These are phyloP conservation scores for Pardalotus punctatus DNA, from an alignment of 2,113 vertebrate species.

Conservation along the genomic window DNA sequence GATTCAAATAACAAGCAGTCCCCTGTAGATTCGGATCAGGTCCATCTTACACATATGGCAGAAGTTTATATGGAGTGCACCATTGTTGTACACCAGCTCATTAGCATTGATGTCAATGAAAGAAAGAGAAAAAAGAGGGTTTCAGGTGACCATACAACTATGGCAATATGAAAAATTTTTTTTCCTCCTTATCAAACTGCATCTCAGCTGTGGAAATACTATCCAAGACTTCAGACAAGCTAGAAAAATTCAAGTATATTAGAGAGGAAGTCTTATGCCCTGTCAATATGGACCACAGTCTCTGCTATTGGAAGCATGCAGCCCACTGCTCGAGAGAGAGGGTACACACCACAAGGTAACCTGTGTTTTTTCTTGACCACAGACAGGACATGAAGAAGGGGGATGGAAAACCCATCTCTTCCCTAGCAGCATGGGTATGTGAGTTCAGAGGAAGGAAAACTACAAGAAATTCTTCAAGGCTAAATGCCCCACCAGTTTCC, in stretches of 20 bases:
- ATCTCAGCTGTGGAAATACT: background rate
- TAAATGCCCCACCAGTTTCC: background rate
- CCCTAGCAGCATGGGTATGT: background rate
- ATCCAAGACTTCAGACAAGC: background rate
- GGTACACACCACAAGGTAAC: background rate
- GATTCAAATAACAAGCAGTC: background rate
- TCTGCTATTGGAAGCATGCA: background rate
- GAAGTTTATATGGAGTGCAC: background rate
- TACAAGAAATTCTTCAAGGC: background rate
- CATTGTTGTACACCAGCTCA: background rate
- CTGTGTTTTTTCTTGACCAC: background rate
- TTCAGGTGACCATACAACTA: background rate
- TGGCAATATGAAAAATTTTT: background rate
- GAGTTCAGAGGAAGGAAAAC: background rate
- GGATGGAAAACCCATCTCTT: background rate
- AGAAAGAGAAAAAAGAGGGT: background rate
- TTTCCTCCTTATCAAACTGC: background rate
- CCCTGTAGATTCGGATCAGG: background rate
- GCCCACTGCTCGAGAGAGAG: rapidly evolving
- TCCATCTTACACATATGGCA: background rate
- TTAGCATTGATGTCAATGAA: background rate
- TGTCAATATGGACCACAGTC: background rate
- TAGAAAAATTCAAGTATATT: background rate
- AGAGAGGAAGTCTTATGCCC: background rate
- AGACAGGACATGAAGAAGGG: background rate